Base-by-base conservation (phyloP, 2,888 invertebrate genomes). In the Sipha maydis region DNA sequence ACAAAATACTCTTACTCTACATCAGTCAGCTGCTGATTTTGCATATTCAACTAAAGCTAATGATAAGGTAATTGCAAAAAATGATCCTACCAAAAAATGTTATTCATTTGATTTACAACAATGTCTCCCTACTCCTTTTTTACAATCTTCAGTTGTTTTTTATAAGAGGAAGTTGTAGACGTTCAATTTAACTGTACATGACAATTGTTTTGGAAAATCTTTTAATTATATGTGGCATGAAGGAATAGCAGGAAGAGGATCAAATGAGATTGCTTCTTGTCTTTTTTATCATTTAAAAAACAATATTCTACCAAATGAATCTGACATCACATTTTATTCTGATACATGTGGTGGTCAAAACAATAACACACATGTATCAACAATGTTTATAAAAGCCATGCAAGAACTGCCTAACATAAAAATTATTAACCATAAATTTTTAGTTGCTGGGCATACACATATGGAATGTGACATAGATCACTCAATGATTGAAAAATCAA, bases 201-300 rank as follows among this genome's bases (percentile, higher is more conserved):
- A 90, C 5, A 28, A 69, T 14, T 34, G 34, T 28, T 73, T 78
- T 56, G 31, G 34, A 67, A 19, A 69, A 31, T 41, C 85, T 25
- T 31, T 3, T 56, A 85, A 75, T 73, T 90, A 83, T 69, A 76
- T 89, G 41, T 89, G 90, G 86, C 67, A 61, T 83, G 89, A 89
- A 28, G 75, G 73, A 28, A 69, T 90, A 41, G 90, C 76, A n/a
- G 89, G 83, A 41, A 75, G 90, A 80, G 90, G 90, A 25, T 83
- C 71, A 28, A 90, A 89, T 82, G 90, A 90, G 31, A 90, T 90
- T 21, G 89, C 85, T 25, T 89, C 90, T 31, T 90, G 89, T 73
- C 78, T 90, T 56, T 89, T 67, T 75, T 82, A 61, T 21, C 89
- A 89, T 67, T 82, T 89, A 19, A 78, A 85, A 28, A 61, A 86